Percentiles rank a stretch among this genome's conserved stretches.
These are phyloP conservation scores for Trachymyrmex cornetzi DNA, from an alignment of 1,140 invertebrate genomes.

Conservation along the genomic window DNA sequence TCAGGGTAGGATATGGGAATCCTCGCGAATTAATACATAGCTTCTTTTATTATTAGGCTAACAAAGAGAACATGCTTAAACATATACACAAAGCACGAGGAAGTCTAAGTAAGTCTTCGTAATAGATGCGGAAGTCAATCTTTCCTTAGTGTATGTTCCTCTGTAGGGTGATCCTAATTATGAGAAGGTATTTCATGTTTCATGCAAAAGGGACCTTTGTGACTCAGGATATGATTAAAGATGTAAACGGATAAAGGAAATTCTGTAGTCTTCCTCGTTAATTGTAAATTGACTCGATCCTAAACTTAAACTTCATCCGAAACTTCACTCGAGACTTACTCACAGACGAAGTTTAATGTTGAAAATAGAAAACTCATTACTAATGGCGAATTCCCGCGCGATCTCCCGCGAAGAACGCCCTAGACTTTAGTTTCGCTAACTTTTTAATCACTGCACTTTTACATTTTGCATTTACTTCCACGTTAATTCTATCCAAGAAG, in stretches of 20 bases:
- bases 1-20: too few species aligned
- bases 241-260: slow-evolving; percentile 35
- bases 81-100: not conserved
- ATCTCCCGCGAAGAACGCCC: not conserved
- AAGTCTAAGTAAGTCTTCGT: not conserved
- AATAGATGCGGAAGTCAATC: not conserved
- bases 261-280: slow-evolving; percentile 26
- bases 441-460: slow-evolving; percentile 32
- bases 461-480: not conserved
- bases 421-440: not conserved
- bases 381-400: slow-evolving; percentile 26
- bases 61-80: not conserved
- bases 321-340: slow-evolving; percentile 20
- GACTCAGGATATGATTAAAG: slow-evolving; percentile 17
- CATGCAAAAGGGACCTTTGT: slow-evolving; percentile 4
- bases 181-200: slow-evolving; percentile 22
- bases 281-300: slow-evolving; percentile 28
- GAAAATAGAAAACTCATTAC: slow-evolving; percentile 21
- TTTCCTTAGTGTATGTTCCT: not conserved
- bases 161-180: not conserved
- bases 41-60: not conserved
- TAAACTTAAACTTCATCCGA: slow-evolving; percentile 20
- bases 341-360: slow-evolving; percentile 12
- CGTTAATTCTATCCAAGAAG: not conserved
- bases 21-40: not conserved